Percentiles rank a stretch among this genome's conserved stretches.
Evolutionary conservation across 2,888 invertebrate genomes (phyloP).

Genomic region (Dione vanillae): DNA sequence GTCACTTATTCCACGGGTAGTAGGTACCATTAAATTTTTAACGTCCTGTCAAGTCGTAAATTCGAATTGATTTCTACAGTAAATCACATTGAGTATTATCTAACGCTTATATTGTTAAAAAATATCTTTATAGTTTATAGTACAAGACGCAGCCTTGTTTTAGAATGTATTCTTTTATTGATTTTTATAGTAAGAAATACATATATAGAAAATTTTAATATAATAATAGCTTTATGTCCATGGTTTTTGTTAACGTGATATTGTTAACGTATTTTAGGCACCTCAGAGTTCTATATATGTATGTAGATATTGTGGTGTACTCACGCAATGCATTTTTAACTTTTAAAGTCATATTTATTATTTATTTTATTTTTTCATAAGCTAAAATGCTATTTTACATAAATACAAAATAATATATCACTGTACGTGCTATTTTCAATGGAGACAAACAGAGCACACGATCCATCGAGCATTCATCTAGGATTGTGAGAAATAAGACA

Average conservation of each 20-base stretch:
- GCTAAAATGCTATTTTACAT: neutral
- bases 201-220: neutral
- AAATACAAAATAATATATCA: neutral
- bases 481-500: conserved; percentile 25
- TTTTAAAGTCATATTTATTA: too few relatives aligned
- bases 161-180: conserved; percentile 1
- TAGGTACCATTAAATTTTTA: conserved; percentile 51
- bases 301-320: too few relatives aligned
- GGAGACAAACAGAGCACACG: neutral
- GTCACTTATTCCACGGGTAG: conserved; percentile 41
- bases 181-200: neutral
- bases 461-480: conserved; percentile 1
- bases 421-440: conserved; percentile 6
- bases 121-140: conserved; percentile 43
- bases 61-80: conserved; percentile 50
- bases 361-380: too few relatives aligned
- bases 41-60: conserved; percentile 50
- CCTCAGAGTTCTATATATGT: too few relatives aligned
- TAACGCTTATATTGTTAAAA: conserved; percentile 42
- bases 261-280: too few relatives aligned
- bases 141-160: conserved; percentile 10
- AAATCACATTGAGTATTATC: conserved; percentile 45
- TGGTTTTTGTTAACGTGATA: too few relatives aligned
- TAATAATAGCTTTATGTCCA: too few relatives aligned
- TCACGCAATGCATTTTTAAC: too few relatives aligned